Conservation (phyloP, 2,888 invertebrate genomes). For the Hypena proboscidalis region DNA sequence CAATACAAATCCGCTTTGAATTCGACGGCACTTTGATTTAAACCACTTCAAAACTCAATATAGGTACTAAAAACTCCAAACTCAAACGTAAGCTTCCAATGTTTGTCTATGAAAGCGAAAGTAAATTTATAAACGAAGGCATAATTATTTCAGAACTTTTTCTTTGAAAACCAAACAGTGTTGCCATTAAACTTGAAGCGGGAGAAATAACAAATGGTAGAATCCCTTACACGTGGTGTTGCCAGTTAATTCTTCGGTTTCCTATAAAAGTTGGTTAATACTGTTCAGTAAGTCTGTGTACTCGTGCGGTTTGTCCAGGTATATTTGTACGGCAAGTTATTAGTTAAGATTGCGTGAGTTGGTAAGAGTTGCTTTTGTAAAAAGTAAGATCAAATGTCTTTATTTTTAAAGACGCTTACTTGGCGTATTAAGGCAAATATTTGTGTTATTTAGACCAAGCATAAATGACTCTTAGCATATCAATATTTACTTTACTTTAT, state of each 20-base stretch:
- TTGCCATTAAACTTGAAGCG: slow-evolving; percentile 28
- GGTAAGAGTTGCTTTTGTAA: no score
- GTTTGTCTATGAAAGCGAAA: slow-evolving; percentile 28
- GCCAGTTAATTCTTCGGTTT: slow-evolving; percentile 44
- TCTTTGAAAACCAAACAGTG: slow-evolving; percentile 29
- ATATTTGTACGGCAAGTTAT: slow-evolving; percentile 1
- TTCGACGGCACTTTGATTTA: slow-evolving; percentile 10
- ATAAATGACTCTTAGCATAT: no score
- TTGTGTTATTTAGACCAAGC: no score
- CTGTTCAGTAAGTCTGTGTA: slow-evolving; percentile 28
- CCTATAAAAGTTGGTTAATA: slow-evolving; percentile 56
- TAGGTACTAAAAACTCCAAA: slow-evolving; percentile 13
- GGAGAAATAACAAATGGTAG: slow-evolving; percentile 37
- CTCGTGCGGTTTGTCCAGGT: slow-evolving; percentile 6
- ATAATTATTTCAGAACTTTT: slow-evolving; percentile 37
- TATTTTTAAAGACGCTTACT: no score
- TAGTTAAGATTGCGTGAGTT: background rate
- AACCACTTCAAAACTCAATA: slow-evolving; percentile 14
- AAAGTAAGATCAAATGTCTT: no score
- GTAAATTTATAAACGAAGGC: slow-evolving; percentile 15
- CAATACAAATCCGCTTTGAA: slow-evolving; percentile 5
- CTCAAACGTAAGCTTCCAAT: slow-evolving; percentile 21
- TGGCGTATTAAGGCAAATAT: no score
- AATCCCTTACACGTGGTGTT: slow-evolving; percentile 36
- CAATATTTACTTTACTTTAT: no score